These are phyloP conservation scores for Calameuta filiformis DNA, from an alignment of 2,888 invertebrate species.

Conservation along the genomic window DNA sequence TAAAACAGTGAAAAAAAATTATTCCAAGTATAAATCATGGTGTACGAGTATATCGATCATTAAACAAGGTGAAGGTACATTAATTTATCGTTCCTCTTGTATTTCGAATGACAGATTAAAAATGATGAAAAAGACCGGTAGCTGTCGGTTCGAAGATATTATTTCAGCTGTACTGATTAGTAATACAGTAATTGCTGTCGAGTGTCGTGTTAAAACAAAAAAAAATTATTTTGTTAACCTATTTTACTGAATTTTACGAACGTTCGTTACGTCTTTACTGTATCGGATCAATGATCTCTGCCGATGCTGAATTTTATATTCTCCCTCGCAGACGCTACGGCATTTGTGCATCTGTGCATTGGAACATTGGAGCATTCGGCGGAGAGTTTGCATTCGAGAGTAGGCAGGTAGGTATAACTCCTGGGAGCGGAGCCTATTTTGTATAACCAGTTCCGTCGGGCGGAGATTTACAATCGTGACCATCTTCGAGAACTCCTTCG, in stretches of 20 bases:
- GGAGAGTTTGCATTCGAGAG: constrained; percentile 54
- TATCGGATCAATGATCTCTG: no score
- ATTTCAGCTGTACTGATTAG: no score
- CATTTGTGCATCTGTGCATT: background rate
- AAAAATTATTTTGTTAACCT: no score
- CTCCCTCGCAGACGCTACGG: background rate
- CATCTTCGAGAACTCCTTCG: constrained; percentile 20
- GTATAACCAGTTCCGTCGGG: constrained; percentile 61
- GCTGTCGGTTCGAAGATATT: no score
- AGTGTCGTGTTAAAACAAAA: no score
- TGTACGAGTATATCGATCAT: constrained; percentile 40
- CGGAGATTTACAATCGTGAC: constrained; percentile 58
- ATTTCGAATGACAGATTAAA: no score
- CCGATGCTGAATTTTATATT: background rate
- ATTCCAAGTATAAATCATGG: constrained; percentile 44
- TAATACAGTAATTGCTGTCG: no score
- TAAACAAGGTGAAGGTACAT: constrained; percentile 22
- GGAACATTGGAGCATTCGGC: constrained; percentile 6
- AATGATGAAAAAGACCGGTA: no score
- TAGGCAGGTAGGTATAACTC: constrained; percentile 45
- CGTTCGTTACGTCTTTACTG: no score
- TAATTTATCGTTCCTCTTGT: no score
- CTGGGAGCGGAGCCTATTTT: constrained; percentile 54
- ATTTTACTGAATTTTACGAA: no score
- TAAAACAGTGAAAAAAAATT: constrained; percentile 16